Evolutionary conservation across 2,888 invertebrate genomes (phyloP), one percentile per base, ranked within the genome.

Genomic region (Drosophila putrida): DNA sequence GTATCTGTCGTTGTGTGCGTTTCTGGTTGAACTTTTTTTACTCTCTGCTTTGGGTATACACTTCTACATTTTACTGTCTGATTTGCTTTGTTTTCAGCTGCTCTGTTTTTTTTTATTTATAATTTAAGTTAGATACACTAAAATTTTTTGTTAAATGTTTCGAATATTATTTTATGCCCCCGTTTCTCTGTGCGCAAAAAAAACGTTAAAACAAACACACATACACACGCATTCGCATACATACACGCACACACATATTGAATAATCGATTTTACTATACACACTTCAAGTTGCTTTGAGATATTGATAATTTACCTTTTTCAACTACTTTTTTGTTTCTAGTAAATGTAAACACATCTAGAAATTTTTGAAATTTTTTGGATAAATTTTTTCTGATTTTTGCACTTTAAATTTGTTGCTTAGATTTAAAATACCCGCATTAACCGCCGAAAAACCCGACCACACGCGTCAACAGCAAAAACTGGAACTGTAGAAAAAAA

Each of bases 361-460:
- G 68, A 87, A 84, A 72, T 80, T 80, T 61, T 68, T 59, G 36
- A 13, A 62, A 67, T 50, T 63, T 77, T 71, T 88, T 68, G 44
- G 60, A 63, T 68, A 31, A 76, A 76, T 76, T 82, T 78, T 81
- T 65, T 49, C 59, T 10, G 38, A 64, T 66, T 76, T 73, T 66
- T 68, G 78, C 82, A 85, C 84, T 81, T 81, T 64, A 61, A 33
- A 64, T 69, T 78, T 75, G 78, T 81, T 79, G 83, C 88, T 83
- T 83, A 88, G 78, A 83, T 77, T 81, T 77, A 86, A 88, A 88
- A 88, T 83, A 83, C 83, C 83, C 83, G 83, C 84, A 83, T 78
- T 83, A 78, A 83, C 83, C 83, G 83, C 83, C 83, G 82, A 80
- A 82, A 74, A 75, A 78, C 75, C 75, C 76, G 76, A 76, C 76